Percentiles rank a stretch among this genome's conserved stretches.
phyloP scores from a whole-genome alignment of 2,888 invertebrate genomes.

The Leptinotarsa tumamoca region DNA sequence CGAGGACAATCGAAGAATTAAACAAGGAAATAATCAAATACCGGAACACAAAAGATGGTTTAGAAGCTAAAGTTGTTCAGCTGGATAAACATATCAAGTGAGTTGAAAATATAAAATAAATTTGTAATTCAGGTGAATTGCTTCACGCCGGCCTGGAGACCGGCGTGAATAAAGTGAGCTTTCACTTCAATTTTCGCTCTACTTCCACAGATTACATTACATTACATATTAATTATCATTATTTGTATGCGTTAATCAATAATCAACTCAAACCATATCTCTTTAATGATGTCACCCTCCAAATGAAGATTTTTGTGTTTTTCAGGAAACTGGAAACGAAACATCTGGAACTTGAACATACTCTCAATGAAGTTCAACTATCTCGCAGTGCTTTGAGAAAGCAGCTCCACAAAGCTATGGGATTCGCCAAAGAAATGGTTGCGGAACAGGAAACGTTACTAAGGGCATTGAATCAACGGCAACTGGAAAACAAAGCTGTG shows the following conservation, averaged over 20 bases:
- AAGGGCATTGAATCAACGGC: constrained; percentile 62
- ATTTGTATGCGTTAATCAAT: too few species aligned
- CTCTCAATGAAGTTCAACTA: constrained; percentile 66
- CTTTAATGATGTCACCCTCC: too few species aligned
- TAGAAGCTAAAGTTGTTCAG: constrained; percentile 69
- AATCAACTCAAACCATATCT: too few species aligned
- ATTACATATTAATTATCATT: too few species aligned
- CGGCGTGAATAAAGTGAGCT: too few species aligned
- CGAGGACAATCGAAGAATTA: constrained; percentile 65
- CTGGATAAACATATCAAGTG: constrained; percentile 69
- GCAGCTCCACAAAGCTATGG: constrained; percentile 69
- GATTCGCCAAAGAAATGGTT: constrained; percentile 69
- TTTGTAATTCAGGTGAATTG: too few species aligned
- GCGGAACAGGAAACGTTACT: constrained; percentile 69
- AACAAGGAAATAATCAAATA: constrained; percentile 68
- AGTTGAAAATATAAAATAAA: constrained; percentile 32
- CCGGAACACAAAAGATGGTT: constrained; percentile 66
- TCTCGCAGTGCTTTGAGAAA: constrained; percentile 69
- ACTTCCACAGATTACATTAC: too few species aligned
- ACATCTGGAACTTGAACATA: constrained; percentile 66
- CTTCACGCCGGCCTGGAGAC: too few species aligned
- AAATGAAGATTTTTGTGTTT: not conserved
- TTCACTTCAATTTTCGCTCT: too few species aligned
- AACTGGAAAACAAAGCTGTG: constrained; percentile 63
- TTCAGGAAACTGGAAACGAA: constrained; percentile 67